phyloP scores from a whole-genome alignment of 1,140 invertebrate species.

The Patella vulgata region DNA sequence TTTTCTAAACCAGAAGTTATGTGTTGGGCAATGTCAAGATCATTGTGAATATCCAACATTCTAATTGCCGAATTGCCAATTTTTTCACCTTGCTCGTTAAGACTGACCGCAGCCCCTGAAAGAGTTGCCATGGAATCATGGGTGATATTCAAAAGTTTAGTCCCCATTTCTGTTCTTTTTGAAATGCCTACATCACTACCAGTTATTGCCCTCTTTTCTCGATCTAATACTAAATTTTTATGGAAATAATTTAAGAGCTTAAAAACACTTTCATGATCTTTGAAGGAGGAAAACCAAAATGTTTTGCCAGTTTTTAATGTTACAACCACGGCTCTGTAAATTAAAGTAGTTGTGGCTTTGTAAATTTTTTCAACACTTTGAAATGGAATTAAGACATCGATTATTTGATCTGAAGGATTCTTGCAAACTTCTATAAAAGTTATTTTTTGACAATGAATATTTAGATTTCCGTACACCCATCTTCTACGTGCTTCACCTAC shows the following conservation, averaged over 20 bases:
- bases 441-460: conserved; percentile 6
- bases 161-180: conserved; percentile 29
- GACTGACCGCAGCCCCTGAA: conserved; percentile 16
- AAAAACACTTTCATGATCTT: conserved; percentile 18
- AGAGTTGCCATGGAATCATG: conserved; percentile 34
- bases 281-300: conserved; percentile 39
- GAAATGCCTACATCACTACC: background rate
- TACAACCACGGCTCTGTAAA: conserved; percentile 32
- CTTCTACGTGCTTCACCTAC: conserved; percentile 11
- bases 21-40: conserved; percentile 36
- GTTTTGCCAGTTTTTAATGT: conserved; percentile 13
- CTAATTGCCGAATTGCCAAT: conserved; percentile 25
- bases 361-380: conserved; percentile 19
- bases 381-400: conserved; percentile 1
- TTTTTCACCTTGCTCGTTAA: conserved; percentile 35
- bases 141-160: conserved; percentile 21
- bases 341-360: conserved; percentile 28
- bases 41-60: conserved; percentile 38
- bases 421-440: conserved; percentile 13
- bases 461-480: conserved; percentile 31
- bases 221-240: conserved; percentile 3
- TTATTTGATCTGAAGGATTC: background rate
- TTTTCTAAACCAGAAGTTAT: conserved; percentile 30
- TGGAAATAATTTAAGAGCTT: conserved; percentile 27
- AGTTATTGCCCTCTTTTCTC: conserved; percentile 7